Base-by-base conservation (phyloP, 1,140 invertebrate species). In the Zeugodacus cucurbitae region DNA sequence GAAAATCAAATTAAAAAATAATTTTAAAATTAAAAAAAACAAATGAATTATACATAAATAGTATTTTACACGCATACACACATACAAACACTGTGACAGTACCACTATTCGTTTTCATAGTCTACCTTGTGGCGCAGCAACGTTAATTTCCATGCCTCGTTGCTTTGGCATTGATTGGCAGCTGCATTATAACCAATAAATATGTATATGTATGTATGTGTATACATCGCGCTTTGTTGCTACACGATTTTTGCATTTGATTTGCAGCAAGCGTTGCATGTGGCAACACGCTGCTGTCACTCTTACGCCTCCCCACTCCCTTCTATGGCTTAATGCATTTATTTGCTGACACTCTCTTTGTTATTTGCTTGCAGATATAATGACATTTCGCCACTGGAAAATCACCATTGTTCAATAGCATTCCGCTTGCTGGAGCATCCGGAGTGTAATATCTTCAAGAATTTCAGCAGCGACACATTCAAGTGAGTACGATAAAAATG, bases 381-480 rank as follows among this genome's bases (percentile, higher is more conserved):
- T 93, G 97, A 98, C 94, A 97, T 98, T 89, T 98, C 97, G 67
- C 97, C 97, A 1, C 94, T 98, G 90, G 97, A 98, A 92, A 98
- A 98, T 94, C 97, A 98, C 93, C 97, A 98, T 91, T 98, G 97
- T 92, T 97, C 97, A 44, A 96, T 98, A 70, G 96, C 97, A 17
- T 98, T 98, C 94, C 95, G 96, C 48, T 96, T 98, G 62, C 94
- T 98, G 59, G 96, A 97, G 91, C 94, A 96, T 87, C 95, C 95
- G 22, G 96, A 97, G 88, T 97, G 96, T 92, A 97, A 97, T 93
- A 97, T 98, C 88, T 95, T 97, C 90, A 94, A 95, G 87, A 96
- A 96, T 89, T 94, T 97, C 88, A 94, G 95, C 86, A 93, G 94
- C 67, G 94, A 96, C 54, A 95, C 95, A 88, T 97, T 95, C 91